Percentiles rank a stretch among this genome's conserved stretches.
phyloP scores from a whole-genome alignment of 2,113 vertebrate genomes.

The Pterophyllum scalare region DNA sequence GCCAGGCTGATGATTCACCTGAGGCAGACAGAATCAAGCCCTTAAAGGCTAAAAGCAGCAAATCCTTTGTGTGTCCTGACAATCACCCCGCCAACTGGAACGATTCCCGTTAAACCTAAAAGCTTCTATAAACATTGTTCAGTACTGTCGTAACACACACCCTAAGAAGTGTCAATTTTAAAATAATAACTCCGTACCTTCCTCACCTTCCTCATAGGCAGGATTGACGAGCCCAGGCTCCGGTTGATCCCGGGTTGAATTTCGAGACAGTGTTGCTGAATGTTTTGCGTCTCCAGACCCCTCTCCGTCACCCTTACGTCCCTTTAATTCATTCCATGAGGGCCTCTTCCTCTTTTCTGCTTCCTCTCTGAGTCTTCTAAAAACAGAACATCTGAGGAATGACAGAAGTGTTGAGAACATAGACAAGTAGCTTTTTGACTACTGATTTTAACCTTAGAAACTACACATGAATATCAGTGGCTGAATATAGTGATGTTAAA shows the following conservation, averaged over 20 bases:
- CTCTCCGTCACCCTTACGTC: slow-evolving; percentile 78
- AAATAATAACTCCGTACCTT: slow-evolving; percentile 79
- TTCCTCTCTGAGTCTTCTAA: slow-evolving; percentile 85
- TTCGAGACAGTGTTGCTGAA: slow-evolving; percentile 53
- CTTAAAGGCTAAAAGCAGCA: slow-evolving; percentile 36
- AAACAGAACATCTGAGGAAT: slow-evolving; percentile 85
- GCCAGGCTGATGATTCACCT: slow-evolving; percentile 61
- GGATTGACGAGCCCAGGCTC: slow-evolving; percentile 91
- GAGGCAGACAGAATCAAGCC: slow-evolving; percentile 29
- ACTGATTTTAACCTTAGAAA: slow-evolving; percentile 6
- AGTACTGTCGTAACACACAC: neutral
- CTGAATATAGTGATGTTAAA: neutral
- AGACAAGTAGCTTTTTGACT: neutral
- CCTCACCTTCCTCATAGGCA: slow-evolving; percentile 91
- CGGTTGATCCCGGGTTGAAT: slow-evolving; percentile 61
- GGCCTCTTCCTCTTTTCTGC: slow-evolving; percentile 83
- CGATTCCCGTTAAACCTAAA: slow-evolving; percentile 29
- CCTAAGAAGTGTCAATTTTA: neutral
- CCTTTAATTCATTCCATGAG: slow-evolving; percentile 82
- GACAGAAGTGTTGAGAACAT: slow-evolving; percentile 16
- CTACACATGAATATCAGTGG: neutral
- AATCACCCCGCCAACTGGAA: slow-evolving; percentile 31
- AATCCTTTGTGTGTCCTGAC: slow-evolving; percentile 4
- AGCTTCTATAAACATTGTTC: slow-evolving; percentile 36
- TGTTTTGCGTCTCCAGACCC: slow-evolving; percentile 74